Conservation (phyloP, 1,140 invertebrate species). For the Rhizoglyphus robini region DNA sequence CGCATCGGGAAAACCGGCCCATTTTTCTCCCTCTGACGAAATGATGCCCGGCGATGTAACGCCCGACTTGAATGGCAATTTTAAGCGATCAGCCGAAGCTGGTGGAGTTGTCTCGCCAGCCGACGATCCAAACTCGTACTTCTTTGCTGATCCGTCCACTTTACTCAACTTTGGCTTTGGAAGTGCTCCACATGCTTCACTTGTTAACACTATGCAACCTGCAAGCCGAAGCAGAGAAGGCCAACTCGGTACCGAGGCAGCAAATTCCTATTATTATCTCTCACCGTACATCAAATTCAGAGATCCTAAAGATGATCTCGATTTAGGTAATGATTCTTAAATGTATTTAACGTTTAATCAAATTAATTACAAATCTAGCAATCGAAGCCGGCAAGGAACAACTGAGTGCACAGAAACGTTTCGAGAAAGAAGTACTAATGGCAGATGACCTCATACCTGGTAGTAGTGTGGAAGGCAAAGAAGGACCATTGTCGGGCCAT, state of each 20-base stretch:
- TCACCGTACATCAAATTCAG: not conserved
- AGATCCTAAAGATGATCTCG: not conserved
- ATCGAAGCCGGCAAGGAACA: slow-evolving; percentile 2
- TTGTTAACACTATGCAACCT: no score
- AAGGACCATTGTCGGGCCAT: not conserved
- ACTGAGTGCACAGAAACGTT: not conserved
- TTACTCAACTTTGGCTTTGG: no score
- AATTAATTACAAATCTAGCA: not conserved
- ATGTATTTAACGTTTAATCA: no score
- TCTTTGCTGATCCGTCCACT: not conserved
- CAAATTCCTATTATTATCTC: not conserved
- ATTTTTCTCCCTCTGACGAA: not conserved
- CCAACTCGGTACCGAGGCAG: no score
- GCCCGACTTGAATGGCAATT: slow-evolving; percentile 13
- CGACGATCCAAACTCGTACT: not conserved
- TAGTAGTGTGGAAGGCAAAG: no score
- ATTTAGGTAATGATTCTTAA: not conserved
- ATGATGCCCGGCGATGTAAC: slow-evolving; percentile 15
- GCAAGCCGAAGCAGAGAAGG: no score
- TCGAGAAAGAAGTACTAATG: slow-evolving; percentile 1
- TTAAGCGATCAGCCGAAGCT: not conserved
- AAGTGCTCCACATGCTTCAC: no score
- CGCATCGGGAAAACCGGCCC: not conserved
- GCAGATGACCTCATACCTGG: no score
- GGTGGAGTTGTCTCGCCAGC: no score